Evolutionary conservation across 2,113 vertebrate species (phyloP).

Genomic region (Elachura formosa): DNA sequence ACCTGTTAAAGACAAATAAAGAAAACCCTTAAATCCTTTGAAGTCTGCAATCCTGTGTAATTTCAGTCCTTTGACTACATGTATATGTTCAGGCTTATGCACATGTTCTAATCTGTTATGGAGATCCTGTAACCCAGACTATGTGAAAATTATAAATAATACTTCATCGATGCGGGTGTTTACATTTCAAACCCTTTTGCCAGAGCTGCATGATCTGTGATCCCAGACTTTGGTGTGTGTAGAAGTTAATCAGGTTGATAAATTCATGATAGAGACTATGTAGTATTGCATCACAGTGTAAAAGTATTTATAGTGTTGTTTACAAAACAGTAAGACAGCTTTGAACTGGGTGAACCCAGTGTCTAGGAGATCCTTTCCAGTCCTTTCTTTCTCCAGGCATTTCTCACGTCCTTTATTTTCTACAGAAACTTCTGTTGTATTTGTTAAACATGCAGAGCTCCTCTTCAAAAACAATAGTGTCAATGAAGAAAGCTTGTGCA

Average conservation of each 20-base stretch:
- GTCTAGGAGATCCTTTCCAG: neutral
- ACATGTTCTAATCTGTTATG: neutral
- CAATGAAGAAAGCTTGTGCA: neutral
- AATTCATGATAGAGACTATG: neutral
- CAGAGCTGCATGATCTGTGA: neutral
- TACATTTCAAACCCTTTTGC: neutral
- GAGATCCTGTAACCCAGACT: neutral
- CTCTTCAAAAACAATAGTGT: neutral
- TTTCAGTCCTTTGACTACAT: neutral
- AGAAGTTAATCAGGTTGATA: neutral
- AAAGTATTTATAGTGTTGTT: conserved; percentile 27
- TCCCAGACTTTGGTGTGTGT: neutral
- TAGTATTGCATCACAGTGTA: neutral
- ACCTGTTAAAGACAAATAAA: neutral
- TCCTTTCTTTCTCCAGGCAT: neutral
- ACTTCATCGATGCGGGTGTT: neutral
- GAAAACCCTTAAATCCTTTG: neutral
- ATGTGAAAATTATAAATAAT: neutral
- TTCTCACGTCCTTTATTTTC: neutral
- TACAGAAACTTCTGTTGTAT: neutral
- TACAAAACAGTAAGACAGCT: neutral
- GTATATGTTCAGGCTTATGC: neutral
- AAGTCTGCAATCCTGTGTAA: neutral
- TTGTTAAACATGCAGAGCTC: conserved; percentile 3
- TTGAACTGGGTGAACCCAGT: neutral